Conservation (phyloP, 2,888 invertebrate species). For the Blastobasis adustella region DNA sequence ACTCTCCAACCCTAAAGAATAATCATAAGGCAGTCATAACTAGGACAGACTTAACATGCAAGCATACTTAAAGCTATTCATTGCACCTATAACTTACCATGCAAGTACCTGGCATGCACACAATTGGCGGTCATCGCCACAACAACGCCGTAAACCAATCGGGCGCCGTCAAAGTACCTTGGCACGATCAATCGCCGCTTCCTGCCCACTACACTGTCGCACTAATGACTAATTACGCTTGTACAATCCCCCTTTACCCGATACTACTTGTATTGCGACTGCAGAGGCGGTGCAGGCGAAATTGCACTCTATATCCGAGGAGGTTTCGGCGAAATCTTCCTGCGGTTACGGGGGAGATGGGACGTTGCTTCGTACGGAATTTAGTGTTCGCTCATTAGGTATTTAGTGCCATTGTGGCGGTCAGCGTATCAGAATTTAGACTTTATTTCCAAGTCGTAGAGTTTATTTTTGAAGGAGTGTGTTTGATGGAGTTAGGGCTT, state of each 20-base stretch:
- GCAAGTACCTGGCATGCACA: too few relatives aligned
- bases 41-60: too few relatives aligned
- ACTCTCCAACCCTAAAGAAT: too few relatives aligned
- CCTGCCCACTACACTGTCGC: constrained; percentile 58
- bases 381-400: constrained; percentile 58
- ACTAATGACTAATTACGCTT: constrained; percentile 68
- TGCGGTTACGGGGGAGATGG: constrained; percentile 23
- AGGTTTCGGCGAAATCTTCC: not conserved
- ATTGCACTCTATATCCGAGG: constrained; percentile 23
- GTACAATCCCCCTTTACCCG: constrained; percentile 54
- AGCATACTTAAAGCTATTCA: too few relatives aligned
- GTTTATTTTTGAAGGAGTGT: constrained; percentile 7
- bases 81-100: too few relatives aligned
- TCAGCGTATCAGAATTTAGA: constrained; percentile 14
- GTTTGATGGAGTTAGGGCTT: constrained; percentile 28
- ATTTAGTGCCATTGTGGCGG: constrained; percentile 48
- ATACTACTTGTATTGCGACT: constrained; percentile 36
- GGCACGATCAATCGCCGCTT: constrained; percentile 60
- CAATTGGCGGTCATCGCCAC: not conserved
- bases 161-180: constrained; percentile 29
- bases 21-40: too few relatives aligned
- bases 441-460: constrained; percentile 11
- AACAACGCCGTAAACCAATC: constrained; percentile 37
- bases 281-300: constrained; percentile 18
- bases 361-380: constrained; percentile 38